Base-by-base conservation (phyloP, 2,888 invertebrate genomes). In the Elmis aenea region DNA sequence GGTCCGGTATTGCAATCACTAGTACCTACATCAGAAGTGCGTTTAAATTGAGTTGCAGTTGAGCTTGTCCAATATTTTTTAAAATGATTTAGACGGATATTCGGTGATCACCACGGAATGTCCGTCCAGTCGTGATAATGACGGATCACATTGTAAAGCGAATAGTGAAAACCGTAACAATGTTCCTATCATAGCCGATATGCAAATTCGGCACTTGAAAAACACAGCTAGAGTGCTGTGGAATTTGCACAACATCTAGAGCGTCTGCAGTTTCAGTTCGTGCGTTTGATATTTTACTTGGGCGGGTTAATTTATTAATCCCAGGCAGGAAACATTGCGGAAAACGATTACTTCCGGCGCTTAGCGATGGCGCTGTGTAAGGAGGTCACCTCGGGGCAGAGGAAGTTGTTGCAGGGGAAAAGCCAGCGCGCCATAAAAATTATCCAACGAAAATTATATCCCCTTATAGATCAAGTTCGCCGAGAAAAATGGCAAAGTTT, bases 261-360 rank as follows among this genome's bases (percentile, higher is more conserved):
- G 5, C 10, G n/a, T n/a, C n/a, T n/a, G 42, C 28, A n/a, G 31
- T 23, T 26, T 25, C 23, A 29, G 33, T 37, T 29, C 16, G 26
- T 23, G 37, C 39, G 26, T 33, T 40, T 40, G 40, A 40, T 40
- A 40, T 40, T 40, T 40, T 32, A 40, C 28, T 33, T 28, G 40
- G 33, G 37, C 24, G 44, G 30, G 26, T 40, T 40, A 44, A 44
- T 44, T 44, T 44, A 44, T 44, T 44, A 44, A 44, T 44, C 40
- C 26, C 36, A 37, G 33, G 35, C 44, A 44, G 44, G 44, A 44
- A 40, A 37, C 44, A 37, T 36, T 44, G 38, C 44, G 37, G 44
- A 44, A 44, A 44, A 44, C 44, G 40, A 37, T 34, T 37, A 40
- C 44, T 44, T 44, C 44, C 44, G 36, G 40, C 40, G 40, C 44